Conservation (phyloP, 2,797 vertebrate genomes). For the Microctenopoma lineatum region DNA sequence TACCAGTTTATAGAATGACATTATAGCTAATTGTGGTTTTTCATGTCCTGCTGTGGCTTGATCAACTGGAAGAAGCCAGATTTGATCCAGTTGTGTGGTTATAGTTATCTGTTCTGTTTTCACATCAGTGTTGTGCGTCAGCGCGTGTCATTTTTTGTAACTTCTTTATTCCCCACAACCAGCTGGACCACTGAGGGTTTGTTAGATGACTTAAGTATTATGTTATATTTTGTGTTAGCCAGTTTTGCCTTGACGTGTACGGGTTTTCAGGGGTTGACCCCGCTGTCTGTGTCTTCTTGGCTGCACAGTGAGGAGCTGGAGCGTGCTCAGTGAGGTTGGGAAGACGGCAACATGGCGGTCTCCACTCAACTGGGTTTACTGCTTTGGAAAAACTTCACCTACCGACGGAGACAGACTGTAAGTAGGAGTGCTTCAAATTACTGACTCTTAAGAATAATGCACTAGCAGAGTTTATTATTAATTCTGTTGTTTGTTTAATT, state of each 20-base stretch:
- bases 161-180: slow-evolving; percentile 1
- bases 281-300: slow-evolving; percentile 12
- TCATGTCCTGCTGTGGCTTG: not conserved
- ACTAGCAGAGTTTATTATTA: not conserved
- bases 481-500: not conserved
- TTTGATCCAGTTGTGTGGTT: slow-evolving; percentile 9
- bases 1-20: not conserved
- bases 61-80: not conserved
- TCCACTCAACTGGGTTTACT: slow-evolving; percentile 94
- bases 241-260: not conserved
- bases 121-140: slow-evolving; percentile 1
- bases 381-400: slow-evolving; percentile 99
- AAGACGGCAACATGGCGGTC: slow-evolving; percentile 87
- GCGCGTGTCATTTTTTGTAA: accelerated
- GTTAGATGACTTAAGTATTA: not conserved
- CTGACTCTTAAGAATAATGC: slow-evolving; percentile 6
- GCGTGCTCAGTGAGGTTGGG: slow-evolving; percentile 68
- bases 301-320: slow-evolving; percentile 71
- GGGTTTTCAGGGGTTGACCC: slow-evolving; percentile 20
- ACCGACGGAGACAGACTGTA: slow-evolving; percentile 95
- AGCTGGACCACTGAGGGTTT: not conserved
- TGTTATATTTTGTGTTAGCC: not conserved
- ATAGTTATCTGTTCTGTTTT: slow-evolving; percentile 48
- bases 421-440: slow-evolving; percentile 67
- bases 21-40: not conserved